These are phyloP conservation scores for Mnemiopsis leidyi DNA, from an alignment of 37 sponge, comb jelly and placozoan genomes.

Conservation along the genomic window DNA sequence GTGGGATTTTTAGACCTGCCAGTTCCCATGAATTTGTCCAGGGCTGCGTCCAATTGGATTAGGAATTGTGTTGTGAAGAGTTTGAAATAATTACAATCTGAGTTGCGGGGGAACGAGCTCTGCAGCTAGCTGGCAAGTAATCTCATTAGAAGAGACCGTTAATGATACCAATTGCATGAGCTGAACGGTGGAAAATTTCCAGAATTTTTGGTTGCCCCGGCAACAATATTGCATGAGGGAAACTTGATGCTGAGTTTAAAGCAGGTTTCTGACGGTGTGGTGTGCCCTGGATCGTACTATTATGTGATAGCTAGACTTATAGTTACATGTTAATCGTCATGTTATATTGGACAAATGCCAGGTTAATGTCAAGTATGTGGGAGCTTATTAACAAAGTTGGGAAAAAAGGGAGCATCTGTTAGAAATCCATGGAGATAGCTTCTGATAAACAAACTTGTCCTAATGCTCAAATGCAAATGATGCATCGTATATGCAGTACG, in stretches of 20 bases:
- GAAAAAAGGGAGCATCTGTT: neutral
- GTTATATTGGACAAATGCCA: neutral
- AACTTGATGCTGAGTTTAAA: neutral
- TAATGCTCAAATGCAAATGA: neutral
- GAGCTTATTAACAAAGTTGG: neutral
- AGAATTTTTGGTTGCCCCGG: neutral
- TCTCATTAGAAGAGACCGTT: neutral
- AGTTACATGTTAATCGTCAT: neutral
- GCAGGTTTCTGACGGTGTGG: neutral
- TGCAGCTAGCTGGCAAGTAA: neutral
- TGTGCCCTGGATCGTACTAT: neutral
- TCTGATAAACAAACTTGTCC: neutral
- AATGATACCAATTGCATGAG: neutral
- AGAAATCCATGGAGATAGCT: neutral
- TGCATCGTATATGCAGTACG: neutral
- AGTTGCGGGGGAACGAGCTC: neutral
- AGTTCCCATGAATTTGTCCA: neutral
- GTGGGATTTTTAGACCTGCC: neutral
- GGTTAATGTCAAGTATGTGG: neutral
- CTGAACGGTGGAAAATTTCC: neutral
- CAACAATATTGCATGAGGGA: neutral
- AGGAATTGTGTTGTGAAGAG: neutral
- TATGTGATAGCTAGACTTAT: neutral
- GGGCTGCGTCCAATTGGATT: neutral
- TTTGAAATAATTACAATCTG: slow-evolving; percentile 38